Conservation (phyloP, 2,797 vertebrate species). For the Chanos chanos region DNA sequence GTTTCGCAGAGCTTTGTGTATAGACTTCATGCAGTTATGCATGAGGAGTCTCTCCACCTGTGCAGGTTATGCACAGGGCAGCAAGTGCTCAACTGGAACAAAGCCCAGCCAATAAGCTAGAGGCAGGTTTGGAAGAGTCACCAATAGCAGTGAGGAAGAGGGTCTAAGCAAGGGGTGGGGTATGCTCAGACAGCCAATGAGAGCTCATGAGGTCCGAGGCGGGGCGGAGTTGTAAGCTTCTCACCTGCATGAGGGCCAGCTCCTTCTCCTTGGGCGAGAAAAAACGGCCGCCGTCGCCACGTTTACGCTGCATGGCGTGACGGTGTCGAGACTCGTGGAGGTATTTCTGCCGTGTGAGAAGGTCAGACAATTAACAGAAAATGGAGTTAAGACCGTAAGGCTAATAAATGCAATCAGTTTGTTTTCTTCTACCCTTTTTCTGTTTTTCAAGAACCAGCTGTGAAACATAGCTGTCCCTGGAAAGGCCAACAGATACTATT, state of each 20-base stretch:
- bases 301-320: conserved; percentile 94
- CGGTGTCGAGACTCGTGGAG: conserved; percentile 94
- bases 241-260: conserved; percentile 69
- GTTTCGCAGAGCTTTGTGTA: too few relatives aligned
- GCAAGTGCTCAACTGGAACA: conserved; percentile 12
- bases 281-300: conserved; percentile 93
- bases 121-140: too few relatives aligned
- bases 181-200: conserved; percentile 35
- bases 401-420: background rate
- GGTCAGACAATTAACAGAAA: too few relatives aligned
- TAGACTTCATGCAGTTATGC: too few relatives aligned
- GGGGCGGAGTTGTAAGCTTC: conserved; percentile 17
- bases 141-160: background rate
- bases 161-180: conserved; percentile 35
- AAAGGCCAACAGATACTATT: too few relatives aligned
- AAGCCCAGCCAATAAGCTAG: too few relatives aligned
- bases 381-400: background rate
- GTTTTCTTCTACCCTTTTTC: background rate
- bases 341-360: conserved; percentile 81
- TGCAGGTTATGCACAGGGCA: conserved; percentile 18
- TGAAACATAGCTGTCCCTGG: too few relatives aligned
- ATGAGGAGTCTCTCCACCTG: too few relatives aligned
- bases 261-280: conserved; percentile 94
- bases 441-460: too few relatives aligned
- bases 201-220: conserved; percentile 22